A percentile compares a stretch with the other conserved stretches of the same genome.
Evolutionary conservation across 2,888 invertebrate species (phyloP).

Genomic region (Ferrisia virgata): DNA sequence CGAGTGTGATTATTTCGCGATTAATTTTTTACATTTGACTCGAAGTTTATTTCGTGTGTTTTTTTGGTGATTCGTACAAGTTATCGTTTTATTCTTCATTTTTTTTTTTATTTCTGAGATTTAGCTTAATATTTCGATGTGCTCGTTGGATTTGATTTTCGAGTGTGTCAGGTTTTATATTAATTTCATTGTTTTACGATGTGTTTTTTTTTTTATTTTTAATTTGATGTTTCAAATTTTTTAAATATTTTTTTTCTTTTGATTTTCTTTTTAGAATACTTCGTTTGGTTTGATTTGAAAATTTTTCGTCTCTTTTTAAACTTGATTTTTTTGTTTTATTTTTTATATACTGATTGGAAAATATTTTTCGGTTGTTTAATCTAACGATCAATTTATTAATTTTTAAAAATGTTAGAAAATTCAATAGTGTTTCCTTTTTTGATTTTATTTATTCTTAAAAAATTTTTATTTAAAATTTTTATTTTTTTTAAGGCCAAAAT

Average conservation of each 20-base stretch:
- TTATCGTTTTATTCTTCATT: too few relatives aligned
- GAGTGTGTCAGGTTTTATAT: neutral
- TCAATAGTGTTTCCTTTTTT: too few relatives aligned
- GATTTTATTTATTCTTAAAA: too few relatives aligned
- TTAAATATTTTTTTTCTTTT: neutral
- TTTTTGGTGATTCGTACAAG: neutral
- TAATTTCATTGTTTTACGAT: neutral
- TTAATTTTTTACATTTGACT: neutral
- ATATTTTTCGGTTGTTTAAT: neutral
- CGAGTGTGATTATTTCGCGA: constrained; percentile 4
- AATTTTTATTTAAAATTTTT: too few relatives aligned
- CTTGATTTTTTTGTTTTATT: neutral
- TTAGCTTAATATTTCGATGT: neutral
- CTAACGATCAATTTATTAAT: too few relatives aligned
- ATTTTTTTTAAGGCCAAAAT: too few relatives aligned
- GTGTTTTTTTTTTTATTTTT: neutral
- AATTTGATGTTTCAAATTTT: neutral
- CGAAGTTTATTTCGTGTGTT: neutral
- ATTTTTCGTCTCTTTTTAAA: too few relatives aligned
- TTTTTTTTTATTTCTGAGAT: neutral
- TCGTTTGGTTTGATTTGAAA: neutral
- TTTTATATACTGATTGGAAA: neutral
- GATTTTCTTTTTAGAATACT: neutral
- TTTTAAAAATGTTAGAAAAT: too few relatives aligned
- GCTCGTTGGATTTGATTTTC: neutral